Evolutionary conservation across 2,888 invertebrate species (phyloP), one percentile per base, ranked within the genome.

Genomic region (Baronia brevicornis): DNA sequence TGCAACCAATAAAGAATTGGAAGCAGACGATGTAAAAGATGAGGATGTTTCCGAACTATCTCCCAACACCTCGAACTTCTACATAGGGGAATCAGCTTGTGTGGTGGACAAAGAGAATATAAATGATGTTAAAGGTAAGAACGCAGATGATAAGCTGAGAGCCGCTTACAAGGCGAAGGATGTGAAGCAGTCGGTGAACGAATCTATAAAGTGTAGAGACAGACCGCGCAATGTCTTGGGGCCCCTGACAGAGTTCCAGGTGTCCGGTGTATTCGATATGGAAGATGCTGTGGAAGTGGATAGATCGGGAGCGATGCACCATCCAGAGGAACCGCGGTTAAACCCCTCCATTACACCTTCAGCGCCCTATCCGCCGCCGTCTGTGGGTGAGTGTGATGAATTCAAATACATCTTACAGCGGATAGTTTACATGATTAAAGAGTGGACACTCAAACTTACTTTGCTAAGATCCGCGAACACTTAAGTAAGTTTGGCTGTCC

Each of bases 351-450:
- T 43, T 28, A 36, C 38, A 11, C 43, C 45, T 7, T 38, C 39
- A 3, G 33, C 62, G 18, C 60, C 59, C 1, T 63, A 59, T 18
- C 74, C 79, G 1, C 77, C 77, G 3, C 70, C 77, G 0, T 74
- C 78, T 5, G 75, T 75, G 4, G 80, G 80, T 80, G 18, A 38
- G 41, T 80, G 0, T n/a, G n/a, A n/a, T n/a, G n/a, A n/a, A n/a
- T n/a, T n/a, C n/a, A n/a, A n/a, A n/a, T n/a, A n/a, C n/a, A n/a
- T n/a, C n/a, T n/a, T n/a, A n/a, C n/a, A n/a, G n/a, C n/a, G n/a
- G n/a, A n/a, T n/a, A n/a, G n/a, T n/a, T n/a, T n/a, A n/a, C n/a
- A n/a, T n/a, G n/a, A n/a, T n/a, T n/a, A n/a, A n/a, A n/a, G n/a
- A n/a, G n/a, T n/a, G n/a, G n/a, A n/a, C n/a, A n/a, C n/a, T n/a